Conservation (phyloP, 2,113 vertebrate species). For the Hucho hucho region DNA sequence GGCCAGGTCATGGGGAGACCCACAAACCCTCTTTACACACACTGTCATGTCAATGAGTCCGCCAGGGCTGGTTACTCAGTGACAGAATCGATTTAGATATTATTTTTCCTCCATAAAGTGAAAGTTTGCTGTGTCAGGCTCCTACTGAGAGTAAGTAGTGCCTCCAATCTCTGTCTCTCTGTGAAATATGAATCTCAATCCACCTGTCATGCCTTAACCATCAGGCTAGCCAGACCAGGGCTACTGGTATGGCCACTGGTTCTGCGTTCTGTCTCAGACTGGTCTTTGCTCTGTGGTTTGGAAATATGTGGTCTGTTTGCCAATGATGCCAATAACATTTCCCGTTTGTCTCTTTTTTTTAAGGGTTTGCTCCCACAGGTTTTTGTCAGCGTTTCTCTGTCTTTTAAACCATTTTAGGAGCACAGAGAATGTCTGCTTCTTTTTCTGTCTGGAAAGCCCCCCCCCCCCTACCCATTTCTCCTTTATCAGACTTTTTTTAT, state of each 20-base stretch:
- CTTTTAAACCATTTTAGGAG: slow-evolving; percentile 63
- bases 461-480: slow-evolving; percentile 42
- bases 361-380: slow-evolving; percentile 71
- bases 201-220: slow-evolving; percentile 64
- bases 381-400: slow-evolving; percentile 67
- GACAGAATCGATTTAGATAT: slow-evolving; percentile 62
- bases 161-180: slow-evolving; percentile 63
- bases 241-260: slow-evolving; percentile 70
- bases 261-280: slow-evolving; percentile 68
- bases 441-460: slow-evolving; percentile 63
- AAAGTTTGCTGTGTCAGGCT: slow-evolving; percentile 69
- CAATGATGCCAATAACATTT: slow-evolving; percentile 66
- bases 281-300: slow-evolving; percentile 80
- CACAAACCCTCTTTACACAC: slow-evolving; percentile 53
- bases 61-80: slow-evolving; percentile 57
- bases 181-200: slow-evolving; percentile 51
- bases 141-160: slow-evolving; percentile 76
- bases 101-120: slow-evolving; percentile 61
- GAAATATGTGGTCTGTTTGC: slow-evolving; percentile 83
- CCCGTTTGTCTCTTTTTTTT: slow-evolving; percentile 66
- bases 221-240: slow-evolving; percentile 69
- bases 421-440: slow-evolving; percentile 57
- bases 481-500: slow-evolving; percentile 46
- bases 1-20: slow-evolving; percentile 62
- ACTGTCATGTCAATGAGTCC: slow-evolving; percentile 29